Evolutionary conservation across 2,797 vertebrate species (phyloP), one percentile per base, ranked within the genome.

Genomic region (Poecilia wingei): DNA sequence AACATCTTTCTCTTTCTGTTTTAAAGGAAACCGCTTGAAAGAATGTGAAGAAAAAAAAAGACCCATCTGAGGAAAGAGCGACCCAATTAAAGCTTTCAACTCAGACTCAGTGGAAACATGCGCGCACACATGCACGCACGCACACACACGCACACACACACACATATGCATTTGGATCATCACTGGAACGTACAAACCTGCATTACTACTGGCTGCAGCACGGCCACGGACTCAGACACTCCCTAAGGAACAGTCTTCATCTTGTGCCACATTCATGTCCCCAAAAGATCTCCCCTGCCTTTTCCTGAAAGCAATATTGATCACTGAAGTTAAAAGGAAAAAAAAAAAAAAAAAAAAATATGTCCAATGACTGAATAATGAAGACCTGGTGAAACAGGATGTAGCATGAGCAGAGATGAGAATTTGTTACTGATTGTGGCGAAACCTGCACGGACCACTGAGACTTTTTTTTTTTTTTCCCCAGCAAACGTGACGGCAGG

Each of bases 121-220:
- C 45, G 75, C 79, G 51, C 49, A 75, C 74, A 83, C 78, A 81
- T 36, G 73, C 20, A 78, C 49, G 66, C 28, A 71, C 59, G 76
- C 41, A 6, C 16, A 18, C 47, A 18, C 46, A 1, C 46, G 12
- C 43, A 10, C 43, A 45, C 43, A 10, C 43, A 43, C 41, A 41
- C 41, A 41, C 41, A 41, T 79, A 75, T 74, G 79, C 85, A 87
- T 87, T 81, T 79, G 79, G 85, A 87, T 70, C 74, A 84, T 87
- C 90, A 91, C 88, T 91, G 84, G 91, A 90, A 86, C 77, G 86
- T 82, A 73, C 76, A 82, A 71, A 87, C 84, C 87, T 84, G 84
- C 79, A 68, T 72, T 72, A 89, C 88, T 88, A 84, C 85, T 88
- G 89, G 82, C 77, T 80, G 73, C 84, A 79, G 77, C 80, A 76